Base-by-base conservation (phyloP, 2,113 vertebrate species). In the Caranx melampygus region DNA sequence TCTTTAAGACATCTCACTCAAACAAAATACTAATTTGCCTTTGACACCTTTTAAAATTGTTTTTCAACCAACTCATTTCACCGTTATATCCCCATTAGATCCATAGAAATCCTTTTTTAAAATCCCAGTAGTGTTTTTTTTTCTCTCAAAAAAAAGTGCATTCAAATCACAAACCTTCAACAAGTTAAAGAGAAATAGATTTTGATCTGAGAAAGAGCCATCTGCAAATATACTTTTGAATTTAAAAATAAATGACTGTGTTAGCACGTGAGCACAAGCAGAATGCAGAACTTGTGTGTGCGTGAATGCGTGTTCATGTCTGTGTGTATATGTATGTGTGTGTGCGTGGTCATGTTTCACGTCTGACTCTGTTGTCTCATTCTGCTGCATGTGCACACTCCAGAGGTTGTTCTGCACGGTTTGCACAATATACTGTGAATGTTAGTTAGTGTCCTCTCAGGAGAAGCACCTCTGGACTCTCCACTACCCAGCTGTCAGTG, bases 1-100 rank as follows among this genome's bases (percentile, higher is more conserved):
- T 81, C 75, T 61, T 87, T 66, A 51, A 74, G 49, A 88, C 51
- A 61, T 84, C 82, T 76, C 54, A 63, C 65, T 65, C 42, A 47
- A 80, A 84, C 37, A 66, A 64, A 68, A 59, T 61, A 3, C 4
- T 47, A 60, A 34, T 72, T 68, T 64, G 49, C 40, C 9, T 21
- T 31, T 11, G 58, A 68, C n/a, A 31, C 60, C 35, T 87, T 78
- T 49, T 13, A 3, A 66, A 81, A 79, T 58, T 9, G 33, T 65
- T 72, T 47, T 47, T 61, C 42, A 20, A 82, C 55, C 47, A 63
- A 70, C 66, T 78, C n/a, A 64, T 79, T 44, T 85, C 16, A 75
- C 34, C 12, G 45, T 59, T 49, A 67, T 69, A 70, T n/a, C 55
- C 55, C 62, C 44, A 66, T 55, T 73, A 81, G 2, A 58, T 57